Conservation (phyloP, 2,888 invertebrate species). For the Odontothrips loti region DNA sequence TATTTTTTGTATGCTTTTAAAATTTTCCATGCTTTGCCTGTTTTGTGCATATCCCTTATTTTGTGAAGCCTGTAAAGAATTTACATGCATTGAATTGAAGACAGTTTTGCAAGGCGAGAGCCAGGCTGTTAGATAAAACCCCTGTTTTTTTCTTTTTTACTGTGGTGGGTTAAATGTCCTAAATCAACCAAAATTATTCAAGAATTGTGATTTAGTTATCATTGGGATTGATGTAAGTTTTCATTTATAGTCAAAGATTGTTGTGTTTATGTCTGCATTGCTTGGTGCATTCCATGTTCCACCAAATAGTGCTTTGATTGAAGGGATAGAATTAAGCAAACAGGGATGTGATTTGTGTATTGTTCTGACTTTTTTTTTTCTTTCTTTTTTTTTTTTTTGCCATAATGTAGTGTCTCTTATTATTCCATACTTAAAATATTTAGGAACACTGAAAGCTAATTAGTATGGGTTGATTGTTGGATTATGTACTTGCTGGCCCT, state of each 20-base stretch:
- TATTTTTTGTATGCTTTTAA: not conserved
- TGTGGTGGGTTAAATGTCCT: not conserved
- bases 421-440: slow-evolving; percentile 25
- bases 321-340: slow-evolving; percentile 13
- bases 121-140: not conserved
- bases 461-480: slow-evolving; percentile 17
- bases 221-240: slow-evolving; percentile 20
- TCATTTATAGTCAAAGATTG: slow-evolving; percentile 10
- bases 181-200: slow-evolving; percentile 20
- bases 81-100: not conserved
- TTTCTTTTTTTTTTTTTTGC: not conserved
- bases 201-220: slow-evolving; percentile 25
- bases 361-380: not conserved
- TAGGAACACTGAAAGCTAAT: not conserved
- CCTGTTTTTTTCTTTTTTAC: not conserved
- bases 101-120: not conserved
- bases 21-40: not conserved
- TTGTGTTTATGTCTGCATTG: slow-evolving; percentile 21
- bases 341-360: slow-evolving; percentile 8
- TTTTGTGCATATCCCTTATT: not conserved
- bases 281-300: slow-evolving; percentile 15
- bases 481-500: slow-evolving; percentile 22
- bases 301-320: slow-evolving; percentile 20
- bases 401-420: slow-evolving; percentile 14
- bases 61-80: not conserved